Evolutionary conservation across 1,140 invertebrate genomes (phyloP), one percentile per base, ranked within the genome.

Genomic region (Rhynchophorus ferrugineus): DNA sequence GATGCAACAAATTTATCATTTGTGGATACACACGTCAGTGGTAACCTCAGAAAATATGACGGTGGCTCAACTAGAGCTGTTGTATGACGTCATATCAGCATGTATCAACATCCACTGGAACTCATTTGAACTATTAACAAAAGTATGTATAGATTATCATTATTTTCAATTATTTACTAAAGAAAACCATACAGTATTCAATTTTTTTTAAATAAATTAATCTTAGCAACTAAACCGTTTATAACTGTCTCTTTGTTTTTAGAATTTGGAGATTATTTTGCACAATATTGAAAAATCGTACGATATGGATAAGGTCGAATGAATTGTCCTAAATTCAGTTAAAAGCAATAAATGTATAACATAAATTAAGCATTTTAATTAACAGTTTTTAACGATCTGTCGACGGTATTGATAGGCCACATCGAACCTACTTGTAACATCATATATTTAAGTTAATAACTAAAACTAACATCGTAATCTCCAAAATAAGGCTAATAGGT

Each of bases 11-110:
- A 64, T 67, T 43, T 64, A 57, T 37, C 58, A 51, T 44, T 56
- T 68, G 34, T 68, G 63, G 63, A 60, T 60, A 48, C 56, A 57
- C 18, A 56, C 58, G 9, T 47, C 60, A 13, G 6, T 53, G 19
- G 43, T 45, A 33, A 64, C 64, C 42, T 54, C 63, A 2, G 58
- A 54, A 52, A 53, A 56, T 49, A 57, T 66, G 51, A 37, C 58
- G 2, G 54, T 66, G n/a, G 56, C 63, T 2, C 60, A 68, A 24
- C 43, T 68, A 45, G 66, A 68, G 55, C 48, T 68, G n/a, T 35
- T 68, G 9, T 66, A 68, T 49, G 66, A 68, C 48, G 59, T 60
- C 16, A 59, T 66, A 19, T 36, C 59, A 6, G 54, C 61, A 13
- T 68, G 66, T 50, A 65, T 68, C n/a, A 54, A 39, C 18, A 59